phyloP scores from a whole-genome alignment of 2,113 vertebrate genomes.

The Paratilapia polleni region DNA sequence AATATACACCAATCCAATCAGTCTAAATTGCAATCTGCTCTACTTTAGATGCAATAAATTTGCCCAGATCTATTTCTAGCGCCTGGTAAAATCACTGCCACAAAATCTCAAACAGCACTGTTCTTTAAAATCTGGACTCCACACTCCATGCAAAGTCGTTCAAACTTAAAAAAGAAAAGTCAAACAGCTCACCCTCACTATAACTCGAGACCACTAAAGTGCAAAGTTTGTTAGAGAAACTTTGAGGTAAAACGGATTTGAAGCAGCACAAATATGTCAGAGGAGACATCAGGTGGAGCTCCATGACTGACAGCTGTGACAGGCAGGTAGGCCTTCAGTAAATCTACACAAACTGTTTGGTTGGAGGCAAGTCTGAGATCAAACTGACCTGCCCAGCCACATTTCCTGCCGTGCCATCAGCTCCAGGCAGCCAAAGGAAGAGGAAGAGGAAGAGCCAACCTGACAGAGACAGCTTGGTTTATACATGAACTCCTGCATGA shows the following conservation, averaged over 20 bases:
- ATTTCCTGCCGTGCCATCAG: slow-evolving; percentile 6
- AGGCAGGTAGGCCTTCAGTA: slow-evolving; percentile 9
- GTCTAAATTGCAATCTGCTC: slow-evolving; percentile 2
- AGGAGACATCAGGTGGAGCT: neutral
- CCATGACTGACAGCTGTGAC: slow-evolving; percentile 17
- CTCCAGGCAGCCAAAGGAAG: slow-evolving; percentile 19
- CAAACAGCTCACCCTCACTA: neutral
- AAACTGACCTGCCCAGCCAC: slow-evolving; percentile 15
- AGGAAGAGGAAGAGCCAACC: slow-evolving; percentile 47
- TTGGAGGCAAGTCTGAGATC: slow-evolving; percentile 22
- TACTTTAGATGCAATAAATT: neutral
- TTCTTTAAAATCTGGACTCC: slow-evolving; percentile 1
- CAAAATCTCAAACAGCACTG: neutral
- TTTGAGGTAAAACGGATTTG: neutral
- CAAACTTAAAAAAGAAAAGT: neutral
- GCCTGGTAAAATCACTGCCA: neutral
- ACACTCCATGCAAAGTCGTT: neutral
- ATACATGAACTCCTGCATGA: slow-evolving; percentile 49
- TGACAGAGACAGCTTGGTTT: slow-evolving; percentile 46
- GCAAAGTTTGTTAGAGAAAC: slow-evolving; percentile 15
- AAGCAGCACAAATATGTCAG: slow-evolving; percentile 13
- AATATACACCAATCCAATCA: neutral
- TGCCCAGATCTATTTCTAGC: slow-evolving; percentile 10
- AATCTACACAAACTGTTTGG: slow-evolving; percentile 11
- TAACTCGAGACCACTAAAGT: neutral